phyloP scores from a whole-genome alignment of 2,797 vertebrate species.

The Karalla daura region DNA sequence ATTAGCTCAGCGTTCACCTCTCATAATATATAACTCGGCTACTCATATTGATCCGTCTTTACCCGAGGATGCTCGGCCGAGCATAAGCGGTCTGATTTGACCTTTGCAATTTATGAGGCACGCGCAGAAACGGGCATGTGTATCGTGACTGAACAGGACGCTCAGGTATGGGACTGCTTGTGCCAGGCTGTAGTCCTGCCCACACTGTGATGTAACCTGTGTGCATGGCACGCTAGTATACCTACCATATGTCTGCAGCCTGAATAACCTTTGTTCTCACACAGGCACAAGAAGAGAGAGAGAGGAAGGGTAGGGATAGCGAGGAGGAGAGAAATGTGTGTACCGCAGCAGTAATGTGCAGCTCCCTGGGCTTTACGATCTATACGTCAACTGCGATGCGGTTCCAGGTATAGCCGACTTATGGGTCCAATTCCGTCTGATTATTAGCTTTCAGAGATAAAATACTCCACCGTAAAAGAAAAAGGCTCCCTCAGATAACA shows the following conservation, averaged over 20 bases:
- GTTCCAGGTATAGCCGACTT: constrained; percentile 24
- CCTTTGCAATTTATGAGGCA: not conserved
- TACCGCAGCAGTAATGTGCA: constrained; percentile 22
- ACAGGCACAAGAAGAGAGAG: constrained; percentile 9
- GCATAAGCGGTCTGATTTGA: not conserved
- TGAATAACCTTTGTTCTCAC: constrained; percentile 48
- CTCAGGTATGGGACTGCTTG: not conserved
- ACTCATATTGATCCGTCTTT: not conserved
- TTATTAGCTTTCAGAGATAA: constrained; percentile 25
- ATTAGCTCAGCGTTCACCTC: not conserved
- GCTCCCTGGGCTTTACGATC: constrained; percentile 34
- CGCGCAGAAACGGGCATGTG: not conserved
- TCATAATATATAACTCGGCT: not conserved
- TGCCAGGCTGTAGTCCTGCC: too few relatives aligned
- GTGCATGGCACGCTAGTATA: constrained; percentile 30
- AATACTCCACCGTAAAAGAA: too few relatives aligned
- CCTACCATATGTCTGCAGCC: constrained; percentile 39
- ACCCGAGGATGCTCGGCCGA: not conserved
- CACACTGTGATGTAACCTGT: constrained; percentile 21
- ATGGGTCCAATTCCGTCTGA: constrained; percentile 22
- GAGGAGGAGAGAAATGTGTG: constrained; percentile 8
- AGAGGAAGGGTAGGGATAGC: constrained; percentile 7
- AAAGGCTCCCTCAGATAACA: too few relatives aligned
- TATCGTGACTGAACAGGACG: not conserved
- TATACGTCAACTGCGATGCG: constrained; percentile 39